Evolutionary conservation across 2,797 vertebrate genomes (phyloP).

Genomic region (Chrysocyon brachyurus): DNA sequence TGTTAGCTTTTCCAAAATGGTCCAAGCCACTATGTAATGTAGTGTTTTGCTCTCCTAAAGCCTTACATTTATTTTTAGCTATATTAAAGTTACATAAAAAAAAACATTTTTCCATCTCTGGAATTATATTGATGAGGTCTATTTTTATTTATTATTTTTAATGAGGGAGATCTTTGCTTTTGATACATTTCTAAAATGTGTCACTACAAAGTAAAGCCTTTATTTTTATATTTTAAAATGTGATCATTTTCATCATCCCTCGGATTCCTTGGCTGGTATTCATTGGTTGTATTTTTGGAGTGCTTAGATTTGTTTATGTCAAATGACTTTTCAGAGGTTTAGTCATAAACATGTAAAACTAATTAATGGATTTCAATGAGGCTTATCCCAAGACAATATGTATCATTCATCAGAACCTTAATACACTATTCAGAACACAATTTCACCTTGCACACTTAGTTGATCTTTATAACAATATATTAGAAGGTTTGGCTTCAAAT

Average conservation of each 20-base stretch:
- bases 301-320: constrained; percentile 37
- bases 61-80: constrained; percentile 16
- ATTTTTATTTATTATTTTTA: constrained; percentile 19
- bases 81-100: not conserved
- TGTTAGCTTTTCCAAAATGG: not conserved
- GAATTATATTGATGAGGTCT: not conserved
- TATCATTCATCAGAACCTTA: constrained; percentile 17
- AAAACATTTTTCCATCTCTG: not conserved
- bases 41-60: not conserved
- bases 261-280: not conserved
- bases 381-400: constrained; percentile 1
- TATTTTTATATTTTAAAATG: not conserved
- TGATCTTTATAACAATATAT: not conserved
- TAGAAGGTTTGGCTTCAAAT: not conserved
- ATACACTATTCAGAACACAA: constrained; percentile 1
- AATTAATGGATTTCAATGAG: constrained; percentile 55
- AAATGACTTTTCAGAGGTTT: constrained; percentile 7
- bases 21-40: not conserved
- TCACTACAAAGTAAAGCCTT: not conserved
- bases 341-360: constrained; percentile 44
- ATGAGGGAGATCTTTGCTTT: not conserved
- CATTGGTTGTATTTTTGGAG: not conserved
- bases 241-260: not conserved
- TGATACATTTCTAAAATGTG: not conserved
- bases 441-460: constrained; percentile 22